Percentiles rank a stretch among this genome's conserved stretches.
Conservation (phyloP, 2,797 vertebrate species). For the Rhinophrynus dorsalis region DNA sequence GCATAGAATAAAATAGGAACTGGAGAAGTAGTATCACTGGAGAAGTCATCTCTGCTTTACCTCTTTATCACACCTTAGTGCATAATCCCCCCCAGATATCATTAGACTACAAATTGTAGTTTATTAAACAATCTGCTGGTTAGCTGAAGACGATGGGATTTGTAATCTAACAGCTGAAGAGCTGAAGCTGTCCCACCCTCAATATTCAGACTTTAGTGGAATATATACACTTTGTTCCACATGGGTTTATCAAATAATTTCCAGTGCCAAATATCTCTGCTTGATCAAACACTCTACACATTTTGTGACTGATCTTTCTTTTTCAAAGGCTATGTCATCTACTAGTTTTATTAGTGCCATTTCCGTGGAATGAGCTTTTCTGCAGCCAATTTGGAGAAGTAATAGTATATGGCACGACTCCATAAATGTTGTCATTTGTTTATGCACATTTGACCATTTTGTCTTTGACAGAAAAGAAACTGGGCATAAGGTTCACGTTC, state of each 20-base stretch:
- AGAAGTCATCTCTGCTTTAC: too few relatives aligned
- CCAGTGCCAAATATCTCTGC: neutral
- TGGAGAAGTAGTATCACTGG: too few relatives aligned
- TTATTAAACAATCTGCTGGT: too few relatives aligned
- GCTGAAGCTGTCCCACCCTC: neutral
- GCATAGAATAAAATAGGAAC: too few relatives aligned
- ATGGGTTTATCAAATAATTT: neutral
- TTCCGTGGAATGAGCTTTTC: conserved; percentile 35
- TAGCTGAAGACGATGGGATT: too few relatives aligned
- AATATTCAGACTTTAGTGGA: neutral
- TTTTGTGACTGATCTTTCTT: conserved; percentile 1
- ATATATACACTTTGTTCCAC: neutral
- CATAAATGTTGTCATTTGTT: conserved; percentile 48
- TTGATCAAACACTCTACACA: conserved; percentile 5
- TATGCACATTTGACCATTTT: conserved; percentile 48
- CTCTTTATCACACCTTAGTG: too few relatives aligned
- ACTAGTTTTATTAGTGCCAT: conserved; percentile 45
- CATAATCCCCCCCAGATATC: too few relatives aligned
- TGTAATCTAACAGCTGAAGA: too few relatives aligned
- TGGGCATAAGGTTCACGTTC: conserved; percentile 18
- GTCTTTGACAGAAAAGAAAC: conserved; percentile 39
- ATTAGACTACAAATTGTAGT: too few relatives aligned
- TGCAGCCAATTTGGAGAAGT: conserved; percentile 37
- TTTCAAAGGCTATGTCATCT: conserved; percentile 36
- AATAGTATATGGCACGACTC: conserved; percentile 34